Conservation (phyloP, 2,888 invertebrate species). For the Torymus texanus region DNA sequence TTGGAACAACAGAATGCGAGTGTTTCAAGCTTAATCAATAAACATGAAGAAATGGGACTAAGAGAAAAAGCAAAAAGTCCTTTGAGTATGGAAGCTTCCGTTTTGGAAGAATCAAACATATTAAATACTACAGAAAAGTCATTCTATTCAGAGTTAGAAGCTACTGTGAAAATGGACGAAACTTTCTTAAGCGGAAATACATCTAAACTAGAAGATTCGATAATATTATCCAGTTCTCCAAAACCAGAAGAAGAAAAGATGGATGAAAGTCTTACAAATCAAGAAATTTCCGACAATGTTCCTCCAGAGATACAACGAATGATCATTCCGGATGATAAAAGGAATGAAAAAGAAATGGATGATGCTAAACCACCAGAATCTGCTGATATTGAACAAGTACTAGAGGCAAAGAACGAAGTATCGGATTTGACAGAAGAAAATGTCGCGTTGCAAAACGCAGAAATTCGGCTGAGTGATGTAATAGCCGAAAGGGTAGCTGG, state of each 20-base stretch:
- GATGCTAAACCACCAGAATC: background rate
- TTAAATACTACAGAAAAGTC: background rate
- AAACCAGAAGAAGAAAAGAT: conserved; percentile 10
- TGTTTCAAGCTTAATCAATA: background rate
- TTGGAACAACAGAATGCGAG: background rate
- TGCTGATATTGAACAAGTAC: background rate
- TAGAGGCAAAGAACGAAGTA: background rate
- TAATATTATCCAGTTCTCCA: background rate
- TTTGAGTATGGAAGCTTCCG: background rate
- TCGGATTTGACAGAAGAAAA: conserved; percentile 23
- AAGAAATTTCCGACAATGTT: background rate
- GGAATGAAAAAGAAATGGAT: background rate
- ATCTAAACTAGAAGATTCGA: conserved; percentile 30
- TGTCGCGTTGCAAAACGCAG: background rate
- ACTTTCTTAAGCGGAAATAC: conserved; percentile 52
- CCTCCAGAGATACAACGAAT: background rate
- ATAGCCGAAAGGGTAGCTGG: conserved; percentile 1
- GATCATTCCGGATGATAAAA: background rate
- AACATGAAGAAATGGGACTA: background rate
- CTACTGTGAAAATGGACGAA: conserved; percentile 53
- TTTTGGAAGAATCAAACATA: background rate
- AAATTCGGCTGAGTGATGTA: background rate
- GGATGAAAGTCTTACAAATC: background rate
- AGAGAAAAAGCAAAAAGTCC: background rate
- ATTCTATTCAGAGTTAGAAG: conserved; percentile 36